A percentile compares a stretch with the other conserved stretches of the same genome.
phyloP scores from a whole-genome alignment of 2,797 vertebrate genomes.

The Sternarchorhynchus goeldii region DNA sequence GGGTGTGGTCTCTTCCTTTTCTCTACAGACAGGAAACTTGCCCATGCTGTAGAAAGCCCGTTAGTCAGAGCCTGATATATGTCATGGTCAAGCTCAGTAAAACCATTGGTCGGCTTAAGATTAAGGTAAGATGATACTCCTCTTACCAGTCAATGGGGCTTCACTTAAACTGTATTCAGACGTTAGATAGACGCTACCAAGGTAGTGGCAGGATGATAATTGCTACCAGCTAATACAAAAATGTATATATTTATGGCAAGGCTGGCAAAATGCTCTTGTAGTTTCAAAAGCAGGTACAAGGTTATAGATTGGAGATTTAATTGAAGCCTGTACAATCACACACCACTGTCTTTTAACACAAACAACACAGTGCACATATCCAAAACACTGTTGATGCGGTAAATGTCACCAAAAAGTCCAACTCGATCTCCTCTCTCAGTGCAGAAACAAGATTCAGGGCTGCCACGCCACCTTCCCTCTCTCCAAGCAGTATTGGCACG shows the following conservation, averaged over 20 bases:
- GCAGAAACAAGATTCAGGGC: conserved; percentile 68
- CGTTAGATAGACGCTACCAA: too few species aligned
- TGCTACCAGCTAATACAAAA: too few species aligned
- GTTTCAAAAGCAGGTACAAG: too few species aligned
- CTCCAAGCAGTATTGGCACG: conserved; percentile 63
- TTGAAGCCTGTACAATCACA: too few species aligned
- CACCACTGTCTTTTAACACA: too few species aligned
- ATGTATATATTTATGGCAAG: too few species aligned
- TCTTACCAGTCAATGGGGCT: too few species aligned
- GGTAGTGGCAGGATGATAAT: too few species aligned
- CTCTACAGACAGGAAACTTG: conserved; percentile 71
- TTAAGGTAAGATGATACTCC: conserved; percentile 66
- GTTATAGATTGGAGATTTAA: too few species aligned
- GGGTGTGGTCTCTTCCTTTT: conserved; percentile 19
- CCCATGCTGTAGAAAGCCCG: conserved; percentile 72
- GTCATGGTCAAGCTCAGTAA: conserved; percentile 69
- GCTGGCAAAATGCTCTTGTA: too few species aligned
- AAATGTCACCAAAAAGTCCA: not conserved
- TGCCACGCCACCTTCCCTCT: conserved; percentile 70
- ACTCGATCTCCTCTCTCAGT: conserved; percentile 53
- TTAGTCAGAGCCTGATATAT: conserved; percentile 65
- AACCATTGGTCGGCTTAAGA: conserved; percentile 69
- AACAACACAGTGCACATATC: too few species aligned
- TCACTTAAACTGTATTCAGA: not conserved
- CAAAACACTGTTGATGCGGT: not conserved